phyloP scores from a whole-genome alignment of 2,888 invertebrate genomes.

The Biston betularia region DNA sequence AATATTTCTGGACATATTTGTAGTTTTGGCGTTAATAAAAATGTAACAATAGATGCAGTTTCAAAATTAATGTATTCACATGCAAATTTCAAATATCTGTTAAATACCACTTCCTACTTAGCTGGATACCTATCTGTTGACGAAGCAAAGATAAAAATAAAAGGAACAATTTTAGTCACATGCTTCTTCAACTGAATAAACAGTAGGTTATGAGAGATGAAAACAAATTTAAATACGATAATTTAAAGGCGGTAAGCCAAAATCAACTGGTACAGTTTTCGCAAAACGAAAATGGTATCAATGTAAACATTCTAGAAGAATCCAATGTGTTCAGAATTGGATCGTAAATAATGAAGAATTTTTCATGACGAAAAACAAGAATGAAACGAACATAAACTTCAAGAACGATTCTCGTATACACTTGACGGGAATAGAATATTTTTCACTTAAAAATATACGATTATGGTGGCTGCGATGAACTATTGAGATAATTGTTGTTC shows the following conservation, averaged over 20 bases:
- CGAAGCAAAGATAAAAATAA: constrained; percentile 26
- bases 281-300: constrained; percentile 50
- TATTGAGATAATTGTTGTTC: background rate
- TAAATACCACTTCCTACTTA: constrained; percentile 18
- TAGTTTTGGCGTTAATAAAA: background rate
- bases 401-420: background rate
- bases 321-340: constrained; percentile 7
- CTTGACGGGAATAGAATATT: background rate
- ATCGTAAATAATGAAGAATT: constrained; percentile 3
- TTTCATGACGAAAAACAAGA: constrained; percentile 8
- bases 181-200: constrained; percentile 52
- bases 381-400: constrained; percentile 6
- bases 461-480: background rate
- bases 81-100: background rate
- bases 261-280: constrained; percentile 51
- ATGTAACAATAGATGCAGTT: background rate
- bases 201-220: constrained; percentile 44
- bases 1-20: background rate
- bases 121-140: constrained; percentile 6
- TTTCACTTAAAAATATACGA: background rate
- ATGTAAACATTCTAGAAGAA: constrained; percentile 53
- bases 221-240: constrained; percentile 48
- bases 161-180: constrained; percentile 18
- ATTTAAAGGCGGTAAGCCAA: constrained; percentile 60
- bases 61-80: background rate